Percentiles rank a stretch among this genome's conserved stretches.
Evolutionary conservation across 2,888 invertebrate genomes (phyloP).

Genomic region (Lordiphosa fenestrarum): DNA sequence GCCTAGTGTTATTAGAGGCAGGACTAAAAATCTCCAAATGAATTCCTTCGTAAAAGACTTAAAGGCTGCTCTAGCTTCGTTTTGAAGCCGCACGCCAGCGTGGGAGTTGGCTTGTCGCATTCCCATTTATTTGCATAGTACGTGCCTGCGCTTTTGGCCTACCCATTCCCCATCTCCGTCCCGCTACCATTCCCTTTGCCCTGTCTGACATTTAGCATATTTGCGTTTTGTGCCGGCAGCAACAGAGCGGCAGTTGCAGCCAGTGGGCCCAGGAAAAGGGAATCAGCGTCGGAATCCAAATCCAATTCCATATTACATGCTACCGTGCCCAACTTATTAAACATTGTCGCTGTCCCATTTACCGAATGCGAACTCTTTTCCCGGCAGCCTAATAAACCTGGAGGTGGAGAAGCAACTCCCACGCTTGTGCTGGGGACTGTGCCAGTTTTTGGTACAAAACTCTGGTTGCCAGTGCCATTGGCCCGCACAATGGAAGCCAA

Average conservation of each 20-base stretch:
- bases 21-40: constrained; percentile 33
- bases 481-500: constrained; percentile 58
- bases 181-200: constrained; percentile 8
- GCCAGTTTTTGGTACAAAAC: constrained; percentile 58
- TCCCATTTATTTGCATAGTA: constrained; percentile 58
- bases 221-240: constrained; percentile 71
- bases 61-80: constrained; percentile 29
- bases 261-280: constrained; percentile 7
- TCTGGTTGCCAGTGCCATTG: constrained; percentile 28
- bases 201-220: constrained; percentile 71
- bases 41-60: constrained; percentile 43
- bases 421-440: constrained; percentile 24
- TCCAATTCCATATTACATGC: constrained; percentile 71
- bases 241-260: constrained; percentile 30
- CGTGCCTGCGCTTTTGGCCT: constrained; percentile 49
- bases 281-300: constrained; percentile 43
- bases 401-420: constrained; percentile 10
- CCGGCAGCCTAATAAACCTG: constrained; percentile 1
- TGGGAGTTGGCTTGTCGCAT: constrained; percentile 26
- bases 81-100: constrained; percentile 61
- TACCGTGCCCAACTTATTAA: constrained; percentile 72
- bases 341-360: constrained; percentile 71
- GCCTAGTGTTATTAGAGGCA: constrained; percentile 20
- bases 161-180: not conserved
- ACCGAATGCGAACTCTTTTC: constrained; percentile 59